These are phyloP conservation scores for Drosophila formosana DNA, from an alignment of 2,888 invertebrate species.

Conservation along the genomic window DNA sequence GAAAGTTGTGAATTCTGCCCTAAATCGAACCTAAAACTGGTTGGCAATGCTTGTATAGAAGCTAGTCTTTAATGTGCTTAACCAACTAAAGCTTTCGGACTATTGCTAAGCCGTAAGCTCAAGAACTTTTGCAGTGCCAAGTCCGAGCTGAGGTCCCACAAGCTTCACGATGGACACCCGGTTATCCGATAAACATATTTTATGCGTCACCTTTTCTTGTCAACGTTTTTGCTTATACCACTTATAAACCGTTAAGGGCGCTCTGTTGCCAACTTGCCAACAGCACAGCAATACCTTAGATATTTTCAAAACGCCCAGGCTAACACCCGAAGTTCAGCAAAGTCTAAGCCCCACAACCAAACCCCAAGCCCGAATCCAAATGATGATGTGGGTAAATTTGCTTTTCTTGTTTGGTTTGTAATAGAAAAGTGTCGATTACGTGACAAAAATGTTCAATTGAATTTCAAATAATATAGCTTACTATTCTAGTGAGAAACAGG, in stretches of 20 bases:
- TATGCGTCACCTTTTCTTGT: conserved; percentile 65
- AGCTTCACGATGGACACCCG: conserved; percentile 5
- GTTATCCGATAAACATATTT: conserved; percentile 60
- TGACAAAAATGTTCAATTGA: conserved; percentile 80
- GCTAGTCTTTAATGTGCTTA: conserved; percentile 14
- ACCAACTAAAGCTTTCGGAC: conserved; percentile 3
- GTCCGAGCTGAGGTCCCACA: conserved; percentile 13
- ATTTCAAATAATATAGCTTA: conserved; percentile 70
- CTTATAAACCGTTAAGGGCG: conserved; percentile 65
- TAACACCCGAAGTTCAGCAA: conserved; percentile 11
- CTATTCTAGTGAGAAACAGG: conserved; percentile 33
- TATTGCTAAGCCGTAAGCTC: background rate
- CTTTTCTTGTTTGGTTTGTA: conserved; percentile 62
- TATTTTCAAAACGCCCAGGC: conserved; percentile 54
- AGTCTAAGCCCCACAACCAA: conserved; percentile 5
- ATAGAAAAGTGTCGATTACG: conserved; percentile 77
- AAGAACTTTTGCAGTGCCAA: background rate
- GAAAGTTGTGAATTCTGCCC: background rate
- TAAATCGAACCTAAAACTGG: background rate
- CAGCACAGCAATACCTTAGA: conserved; percentile 43
- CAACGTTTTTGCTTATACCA: conserved; percentile 62
- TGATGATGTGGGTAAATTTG: conserved; percentile 69
- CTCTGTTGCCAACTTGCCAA: conserved; percentile 28
- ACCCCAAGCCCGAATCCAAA: conserved; percentile 22
- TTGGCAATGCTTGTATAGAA: background rate